A percentile compares a stretch with the other conserved stretches of the same genome.
phyloP scores from a whole-genome alignment of 2,888 invertebrate species.

The Eustalomyia histrio region DNA sequence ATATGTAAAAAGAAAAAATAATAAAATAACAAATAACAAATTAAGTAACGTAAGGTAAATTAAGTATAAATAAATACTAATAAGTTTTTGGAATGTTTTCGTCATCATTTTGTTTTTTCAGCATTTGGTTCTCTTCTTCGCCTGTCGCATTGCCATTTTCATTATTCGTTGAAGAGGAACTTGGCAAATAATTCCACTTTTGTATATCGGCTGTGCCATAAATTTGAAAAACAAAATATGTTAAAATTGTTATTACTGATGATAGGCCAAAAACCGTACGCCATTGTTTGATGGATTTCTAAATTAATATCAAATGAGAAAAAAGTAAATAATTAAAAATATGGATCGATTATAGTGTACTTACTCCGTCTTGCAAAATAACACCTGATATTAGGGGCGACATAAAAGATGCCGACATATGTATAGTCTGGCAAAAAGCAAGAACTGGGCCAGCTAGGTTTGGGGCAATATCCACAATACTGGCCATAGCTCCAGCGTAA shows the following conservation, averaged over 20 bases:
- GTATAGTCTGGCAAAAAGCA: constrained; percentile 88
- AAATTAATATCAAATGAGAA: neutral
- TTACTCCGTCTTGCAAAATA: constrained; percentile 82
- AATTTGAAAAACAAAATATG: constrained; percentile 84
- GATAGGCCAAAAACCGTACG: constrained; percentile 83
- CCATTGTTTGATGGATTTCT: constrained; percentile 82
- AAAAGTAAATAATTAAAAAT: neutral
- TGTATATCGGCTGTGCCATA: constrained; percentile 84
- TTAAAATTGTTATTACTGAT: constrained; percentile 82
- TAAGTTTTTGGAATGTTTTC: constrained; percentile 63
- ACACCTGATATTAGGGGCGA: constrained; percentile 84
- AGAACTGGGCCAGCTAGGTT: constrained; percentile 87
- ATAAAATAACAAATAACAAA: neutral
- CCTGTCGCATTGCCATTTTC: constrained; percentile 26
- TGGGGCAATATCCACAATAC: constrained; percentile 88
- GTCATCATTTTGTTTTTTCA: constrained; percentile 67
- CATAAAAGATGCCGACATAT: constrained; percentile 87
- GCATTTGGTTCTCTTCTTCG: constrained; percentile 69
- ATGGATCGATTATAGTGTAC: constrained; percentile 63
- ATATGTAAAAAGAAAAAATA: neutral
- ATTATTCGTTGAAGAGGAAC: constrained; percentile 11
- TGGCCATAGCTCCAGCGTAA: constrained; percentile 88
- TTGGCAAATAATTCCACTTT: constrained; percentile 73
- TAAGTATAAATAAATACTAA: constrained; percentile 53
- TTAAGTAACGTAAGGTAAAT: constrained; percentile 4